Evolutionary conservation across 2,888 invertebrate genomes (phyloP).

Genomic region (Arge pagana): DNA sequence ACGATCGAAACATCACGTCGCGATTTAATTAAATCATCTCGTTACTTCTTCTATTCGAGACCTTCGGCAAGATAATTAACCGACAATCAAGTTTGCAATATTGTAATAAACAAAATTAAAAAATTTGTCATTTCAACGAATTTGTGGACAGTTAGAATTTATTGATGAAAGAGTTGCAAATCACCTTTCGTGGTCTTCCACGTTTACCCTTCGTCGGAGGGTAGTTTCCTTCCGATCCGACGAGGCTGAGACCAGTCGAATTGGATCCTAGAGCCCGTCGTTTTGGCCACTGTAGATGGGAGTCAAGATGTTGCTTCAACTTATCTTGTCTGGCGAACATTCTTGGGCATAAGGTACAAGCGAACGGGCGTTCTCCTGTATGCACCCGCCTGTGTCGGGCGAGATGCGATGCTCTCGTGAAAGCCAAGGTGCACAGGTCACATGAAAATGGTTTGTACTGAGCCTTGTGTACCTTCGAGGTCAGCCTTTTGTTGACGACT

Average conservation of each 20-base stretch:
- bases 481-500: not conserved
- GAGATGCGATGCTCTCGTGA: slow-evolving; percentile 72
- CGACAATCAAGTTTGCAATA: no score
- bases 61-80: no score
- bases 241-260: slow-evolving; percentile 11
- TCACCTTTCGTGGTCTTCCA: slow-evolving; percentile 51
- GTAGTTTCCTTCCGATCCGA: slow-evolving; percentile 19
- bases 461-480: slow-evolving; percentile 40
- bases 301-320: slow-evolving; percentile 66
- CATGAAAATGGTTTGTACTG: slow-evolving; percentile 53
- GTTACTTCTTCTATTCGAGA: no score
- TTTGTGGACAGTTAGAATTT: no score
- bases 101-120: no score
- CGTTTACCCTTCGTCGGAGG: slow-evolving; percentile 44
- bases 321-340: slow-evolving; percentile 76
- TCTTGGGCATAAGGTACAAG: slow-evolving; percentile 71
- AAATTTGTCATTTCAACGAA: no score
- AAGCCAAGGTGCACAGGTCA: slow-evolving; percentile 56
- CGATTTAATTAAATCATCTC: no score
- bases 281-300: slow-evolving; percentile 51
- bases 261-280: slow-evolving; percentile 30
- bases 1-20: slow-evolving; percentile 4
- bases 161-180: no score
- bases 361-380: slow-evolving; percentile 73
- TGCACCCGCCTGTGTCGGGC: slow-evolving; percentile 72